phyloP scores from a whole-genome alignment of 2,888 invertebrate species.

The Amphipyra tragopoginis region DNA sequence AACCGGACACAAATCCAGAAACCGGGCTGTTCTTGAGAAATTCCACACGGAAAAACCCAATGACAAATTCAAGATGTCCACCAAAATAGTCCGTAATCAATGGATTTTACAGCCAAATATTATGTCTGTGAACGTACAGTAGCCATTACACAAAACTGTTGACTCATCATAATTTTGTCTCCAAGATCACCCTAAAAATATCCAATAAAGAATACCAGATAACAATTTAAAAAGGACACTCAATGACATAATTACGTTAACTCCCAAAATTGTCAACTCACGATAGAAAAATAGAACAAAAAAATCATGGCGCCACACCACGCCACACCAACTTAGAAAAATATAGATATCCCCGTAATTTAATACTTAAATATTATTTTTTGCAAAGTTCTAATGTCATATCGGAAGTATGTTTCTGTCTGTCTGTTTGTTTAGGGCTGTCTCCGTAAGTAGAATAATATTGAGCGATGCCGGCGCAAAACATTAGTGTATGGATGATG shows the following conservation, averaged over 20 bases:
- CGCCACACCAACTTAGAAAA: constrained; percentile 72
- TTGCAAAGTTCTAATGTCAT: constrained; percentile 82
- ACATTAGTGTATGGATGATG: constrained; percentile 70
- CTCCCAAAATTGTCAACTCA: constrained; percentile 63
- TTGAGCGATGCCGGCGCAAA: constrained; percentile 73
- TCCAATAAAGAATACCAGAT: constrained; percentile 43
- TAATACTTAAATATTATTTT: constrained; percentile 78
- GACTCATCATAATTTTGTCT: constrained; percentile 22
- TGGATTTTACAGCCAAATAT: too few relatives aligned
- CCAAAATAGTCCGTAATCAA: too few relatives aligned
- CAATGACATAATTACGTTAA: constrained; percentile 59
- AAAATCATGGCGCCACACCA: constrained; percentile 78
- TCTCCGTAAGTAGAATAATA: constrained; percentile 81
- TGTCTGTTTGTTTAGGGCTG: constrained; percentile 80
- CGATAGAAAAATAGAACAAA: constrained; percentile 49
- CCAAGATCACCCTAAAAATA: constrained; percentile 16
- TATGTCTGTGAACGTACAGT: too few relatives aligned
- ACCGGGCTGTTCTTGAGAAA: too few relatives aligned
- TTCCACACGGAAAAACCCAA: too few relatives aligned
- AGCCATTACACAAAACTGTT: constrained; percentile 20
- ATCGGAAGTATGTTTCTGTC: constrained; percentile 75
- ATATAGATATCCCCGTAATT: constrained; percentile 72
- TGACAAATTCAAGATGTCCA: too few relatives aligned
- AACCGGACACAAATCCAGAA: too few relatives aligned
- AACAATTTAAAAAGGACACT: constrained; percentile 55